Conservation (phyloP, 2,797 vertebrate genomes). For the Coracias cyanogaster region DNA sequence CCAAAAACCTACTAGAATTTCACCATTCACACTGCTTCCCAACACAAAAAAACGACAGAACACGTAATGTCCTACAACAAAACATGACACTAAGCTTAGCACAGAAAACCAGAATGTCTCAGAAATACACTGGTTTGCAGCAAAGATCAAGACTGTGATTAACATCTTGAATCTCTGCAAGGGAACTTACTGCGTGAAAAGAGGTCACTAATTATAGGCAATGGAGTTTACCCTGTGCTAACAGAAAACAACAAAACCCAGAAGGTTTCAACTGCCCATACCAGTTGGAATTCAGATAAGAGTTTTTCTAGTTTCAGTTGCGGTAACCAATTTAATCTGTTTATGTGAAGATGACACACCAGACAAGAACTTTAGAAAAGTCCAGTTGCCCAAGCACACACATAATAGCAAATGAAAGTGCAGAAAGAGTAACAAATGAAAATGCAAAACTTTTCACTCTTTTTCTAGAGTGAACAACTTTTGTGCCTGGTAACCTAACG, state of each 20-base stretch:
- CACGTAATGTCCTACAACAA: background rate
- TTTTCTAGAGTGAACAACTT: background rate
- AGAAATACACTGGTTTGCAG: background rate
- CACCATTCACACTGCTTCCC: background rate
- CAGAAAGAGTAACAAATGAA: background rate
- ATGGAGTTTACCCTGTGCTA: background rate
- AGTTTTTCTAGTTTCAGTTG: background rate
- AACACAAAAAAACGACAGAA: background rate
- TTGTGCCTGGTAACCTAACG: background rate
- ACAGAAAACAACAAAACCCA: background rate
- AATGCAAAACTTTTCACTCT: background rate
- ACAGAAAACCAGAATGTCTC: background rate
- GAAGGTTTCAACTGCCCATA: background rate
- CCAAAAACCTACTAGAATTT: background rate
- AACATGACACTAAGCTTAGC: background rate
- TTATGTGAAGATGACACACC: background rate
- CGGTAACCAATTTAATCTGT: background rate
- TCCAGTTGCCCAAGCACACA: background rate
- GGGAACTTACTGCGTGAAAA: background rate
- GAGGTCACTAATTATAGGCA: background rate
- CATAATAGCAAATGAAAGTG: background rate
- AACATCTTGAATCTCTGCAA: background rate
- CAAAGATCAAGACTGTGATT: background rate
- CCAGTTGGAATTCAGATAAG: background rate
- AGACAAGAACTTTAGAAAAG: background rate